Evolutionary conservation across 2,113 vertebrate species (phyloP).

Genomic region (Lathamus discolor): DNA sequence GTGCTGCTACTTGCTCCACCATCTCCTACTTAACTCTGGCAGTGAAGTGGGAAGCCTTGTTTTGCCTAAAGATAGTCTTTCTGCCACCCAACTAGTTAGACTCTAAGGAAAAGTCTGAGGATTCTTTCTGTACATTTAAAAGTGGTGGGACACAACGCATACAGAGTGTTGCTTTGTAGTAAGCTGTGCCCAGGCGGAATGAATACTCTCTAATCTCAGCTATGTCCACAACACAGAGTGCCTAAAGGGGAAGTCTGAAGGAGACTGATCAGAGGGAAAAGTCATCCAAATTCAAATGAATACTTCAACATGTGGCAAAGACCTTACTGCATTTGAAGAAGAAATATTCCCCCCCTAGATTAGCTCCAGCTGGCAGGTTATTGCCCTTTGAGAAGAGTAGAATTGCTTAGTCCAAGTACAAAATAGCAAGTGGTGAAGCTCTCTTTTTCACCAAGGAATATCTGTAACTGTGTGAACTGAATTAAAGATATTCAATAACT

Average conservation of each 20-base stretch:
- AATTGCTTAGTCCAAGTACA: background rate
- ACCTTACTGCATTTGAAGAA: background rate
- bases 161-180: background rate
- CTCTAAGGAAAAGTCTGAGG: background rate
- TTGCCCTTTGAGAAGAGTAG: background rate
- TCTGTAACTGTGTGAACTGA: background rate
- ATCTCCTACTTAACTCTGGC: background rate
- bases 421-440: background rate
- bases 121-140: background rate
- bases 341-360: background rate
- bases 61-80: background rate
- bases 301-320: background rate
- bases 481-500: background rate
- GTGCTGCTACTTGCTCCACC: rapidly evolving
- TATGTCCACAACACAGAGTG: background rate
- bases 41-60: background rate
- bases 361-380: background rate
- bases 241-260: background rate
- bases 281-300: background rate
- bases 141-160: background rate
- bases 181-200: background rate
- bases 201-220: background rate
- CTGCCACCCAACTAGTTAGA: background rate
- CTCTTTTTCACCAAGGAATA: background rate
- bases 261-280: background rate